Percentiles rank a stretch among this genome's conserved stretches.
These are phyloP conservation scores for Spodoptera frugiperda DNA, from an alignment of 1,140 invertebrate species.

Conservation along the genomic window DNA sequence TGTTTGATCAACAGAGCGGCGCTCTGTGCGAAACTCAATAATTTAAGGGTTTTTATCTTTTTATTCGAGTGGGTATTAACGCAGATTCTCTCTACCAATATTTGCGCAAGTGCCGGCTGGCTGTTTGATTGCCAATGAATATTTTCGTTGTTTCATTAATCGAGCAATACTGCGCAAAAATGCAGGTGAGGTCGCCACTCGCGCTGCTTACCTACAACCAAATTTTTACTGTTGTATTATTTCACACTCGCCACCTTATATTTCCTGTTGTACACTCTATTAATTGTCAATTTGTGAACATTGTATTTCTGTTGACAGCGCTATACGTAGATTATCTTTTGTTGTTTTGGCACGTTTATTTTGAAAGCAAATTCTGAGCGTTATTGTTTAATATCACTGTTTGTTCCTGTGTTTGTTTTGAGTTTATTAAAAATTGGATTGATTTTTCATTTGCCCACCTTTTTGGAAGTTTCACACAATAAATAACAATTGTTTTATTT, in stretches of 20 bases:
- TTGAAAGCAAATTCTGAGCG: conserved; percentile 53
- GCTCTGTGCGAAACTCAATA: conserved; percentile 48
- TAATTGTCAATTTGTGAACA: conserved; percentile 55
- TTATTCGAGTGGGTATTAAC: conserved; percentile 53
- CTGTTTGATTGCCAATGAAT: conserved; percentile 54
- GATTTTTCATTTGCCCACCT: conserved; percentile 43
- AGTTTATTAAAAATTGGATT: conserved; percentile 55
- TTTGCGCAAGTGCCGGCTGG: conserved; percentile 50
- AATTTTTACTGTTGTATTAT: conserved; percentile 48
- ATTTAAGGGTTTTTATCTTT: conserved; percentile 52
- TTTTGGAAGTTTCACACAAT: conserved; percentile 34
- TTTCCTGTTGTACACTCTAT: conserved; percentile 54
- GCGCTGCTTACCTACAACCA: conserved; percentile 41
- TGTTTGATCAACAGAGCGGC: conserved; percentile 46
- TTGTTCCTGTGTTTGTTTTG: conserved; percentile 55
- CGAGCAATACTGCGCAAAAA: conserved; percentile 50
- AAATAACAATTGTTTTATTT: conserved; percentile 37
- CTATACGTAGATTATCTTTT: conserved; percentile 55
- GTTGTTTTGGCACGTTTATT: conserved; percentile 53
- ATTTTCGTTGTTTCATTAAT: conserved; percentile 57
- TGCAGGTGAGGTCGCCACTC: conserved; percentile 45
- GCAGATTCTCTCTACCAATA: conserved; percentile 56
- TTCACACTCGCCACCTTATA: conserved; percentile 49
- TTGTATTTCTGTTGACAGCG: conserved; percentile 54
- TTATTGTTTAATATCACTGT: conserved; percentile 62